Evolutionary conservation across 2,888 invertebrate genomes (phyloP).

Genomic region (Artemia sinica): DNA sequence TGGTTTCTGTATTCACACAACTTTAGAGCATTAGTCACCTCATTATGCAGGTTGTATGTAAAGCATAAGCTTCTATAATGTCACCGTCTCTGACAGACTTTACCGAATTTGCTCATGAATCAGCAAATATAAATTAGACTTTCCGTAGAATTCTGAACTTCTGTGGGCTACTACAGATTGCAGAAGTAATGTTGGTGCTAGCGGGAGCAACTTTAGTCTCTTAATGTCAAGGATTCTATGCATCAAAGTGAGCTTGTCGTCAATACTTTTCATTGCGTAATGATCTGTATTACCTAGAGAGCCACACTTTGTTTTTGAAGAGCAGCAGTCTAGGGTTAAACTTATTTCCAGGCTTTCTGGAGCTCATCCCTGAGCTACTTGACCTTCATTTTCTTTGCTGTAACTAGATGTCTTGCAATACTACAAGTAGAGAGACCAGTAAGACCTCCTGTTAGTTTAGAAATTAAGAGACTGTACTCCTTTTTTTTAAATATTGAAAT

Average conservation of each 20-base stretch:
- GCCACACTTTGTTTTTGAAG: not conserved
- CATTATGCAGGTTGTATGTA: not conserved
- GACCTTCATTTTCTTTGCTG: not conserved
- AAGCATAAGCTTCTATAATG: not conserved
- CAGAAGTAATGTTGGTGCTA: not conserved
- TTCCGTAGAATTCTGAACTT: not conserved
- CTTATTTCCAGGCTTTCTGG: not conserved
- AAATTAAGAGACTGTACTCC: not conserved
- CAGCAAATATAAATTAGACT: too few relatives aligned
- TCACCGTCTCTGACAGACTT: constrained; percentile 1
- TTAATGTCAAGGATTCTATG: not conserved
- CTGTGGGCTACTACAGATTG: not conserved
- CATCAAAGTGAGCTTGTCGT: not conserved
- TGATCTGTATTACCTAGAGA: not conserved
- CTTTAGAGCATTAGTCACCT: not conserved
- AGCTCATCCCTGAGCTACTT: not conserved
- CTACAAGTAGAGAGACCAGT: not conserved
- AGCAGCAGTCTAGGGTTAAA: not conserved
- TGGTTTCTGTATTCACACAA: too few relatives aligned
- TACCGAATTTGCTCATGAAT: not conserved
- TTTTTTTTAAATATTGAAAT: not conserved
- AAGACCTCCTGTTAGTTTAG: constrained; percentile 5
- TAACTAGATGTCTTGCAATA: not conserved
- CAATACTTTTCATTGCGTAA: not conserved
- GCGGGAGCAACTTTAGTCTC: constrained; percentile 1